Percentiles rank a stretch among this genome's conserved stretches.
Evolutionary conservation across 2,888 invertebrate species (phyloP).

Genomic region (Minunthozetes semirufus): DNA sequence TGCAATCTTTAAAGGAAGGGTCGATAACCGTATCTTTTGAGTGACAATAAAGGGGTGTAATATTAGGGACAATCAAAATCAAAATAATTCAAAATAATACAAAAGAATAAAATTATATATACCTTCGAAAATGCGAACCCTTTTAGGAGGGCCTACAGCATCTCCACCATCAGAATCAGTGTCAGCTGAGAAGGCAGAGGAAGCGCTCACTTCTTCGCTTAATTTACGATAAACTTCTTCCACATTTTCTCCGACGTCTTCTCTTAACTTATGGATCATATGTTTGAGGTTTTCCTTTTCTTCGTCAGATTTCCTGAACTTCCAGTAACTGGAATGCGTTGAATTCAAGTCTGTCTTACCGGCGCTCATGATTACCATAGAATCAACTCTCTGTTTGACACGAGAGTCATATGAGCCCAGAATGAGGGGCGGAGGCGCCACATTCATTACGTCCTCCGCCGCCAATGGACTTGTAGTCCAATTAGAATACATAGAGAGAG

Average conservation of each 20-base stretch:
- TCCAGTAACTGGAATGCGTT: constrained; percentile 51
- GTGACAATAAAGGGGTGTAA: neutral
- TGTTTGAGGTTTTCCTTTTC: constrained; percentile 30
- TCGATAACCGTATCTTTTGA: constrained; percentile 18
- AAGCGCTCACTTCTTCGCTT: constrained; percentile 32
- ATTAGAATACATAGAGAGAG: constrained; percentile 93
- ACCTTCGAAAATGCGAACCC: constrained; percentile 51
- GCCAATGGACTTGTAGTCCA: constrained; percentile 54
- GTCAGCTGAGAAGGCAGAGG: constrained; percentile 25
- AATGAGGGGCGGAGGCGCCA: constrained; percentile 25
- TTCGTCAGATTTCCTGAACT: constrained; percentile 38
- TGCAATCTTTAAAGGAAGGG: neutral
- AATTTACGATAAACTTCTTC: constrained; percentile 17
- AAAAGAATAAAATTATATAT: neutral
- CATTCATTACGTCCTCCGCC: constrained; percentile 35
- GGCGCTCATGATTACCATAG: neutral
- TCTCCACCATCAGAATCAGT: constrained; percentile 8
- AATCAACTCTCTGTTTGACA: neutral
- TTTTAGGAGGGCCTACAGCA: constrained; percentile 39
- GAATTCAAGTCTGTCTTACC: constrained; percentile 38
- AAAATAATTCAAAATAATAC: constrained; percentile 4
- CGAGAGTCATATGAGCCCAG: constrained; percentile 28
- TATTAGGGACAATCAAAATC: neutral
- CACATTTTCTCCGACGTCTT: constrained; percentile 21
- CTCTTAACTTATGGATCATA: constrained; percentile 37